phyloP scores from a whole-genome alignment of 2,888 invertebrate genomes.

The Sabatieria punctata region DNA sequence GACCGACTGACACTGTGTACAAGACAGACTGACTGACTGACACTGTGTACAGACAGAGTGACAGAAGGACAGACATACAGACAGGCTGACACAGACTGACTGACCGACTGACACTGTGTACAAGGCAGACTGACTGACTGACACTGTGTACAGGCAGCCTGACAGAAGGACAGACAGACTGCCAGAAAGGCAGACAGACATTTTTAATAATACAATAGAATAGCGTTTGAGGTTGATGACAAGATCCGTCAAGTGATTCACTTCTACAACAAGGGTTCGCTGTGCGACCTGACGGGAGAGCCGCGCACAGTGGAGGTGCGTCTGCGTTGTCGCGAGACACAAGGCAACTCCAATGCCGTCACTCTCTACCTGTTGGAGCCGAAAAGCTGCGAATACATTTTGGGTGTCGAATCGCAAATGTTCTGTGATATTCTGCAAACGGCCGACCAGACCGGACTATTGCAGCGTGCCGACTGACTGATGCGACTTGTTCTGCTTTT shows the following conservation, averaged over 20 bases:
- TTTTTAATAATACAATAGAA: no score
- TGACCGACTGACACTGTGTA: no score
- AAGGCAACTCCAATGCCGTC: constrained; percentile 50
- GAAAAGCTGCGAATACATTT: constrained; percentile 72
- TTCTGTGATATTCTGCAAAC: constrained; percentile 65
- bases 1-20: no score
- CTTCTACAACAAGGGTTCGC: constrained; percentile 64
- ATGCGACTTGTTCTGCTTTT: no score
- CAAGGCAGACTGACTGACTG: no score
- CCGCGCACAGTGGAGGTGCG: constrained; percentile 55
- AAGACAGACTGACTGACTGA: no score
- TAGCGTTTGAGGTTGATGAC: constrained; percentile 12
- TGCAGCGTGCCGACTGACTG: background rate
- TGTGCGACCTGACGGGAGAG: constrained; percentile 51
- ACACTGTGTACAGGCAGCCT: no score
- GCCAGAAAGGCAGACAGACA: no score
- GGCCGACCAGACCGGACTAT: constrained; percentile 56
- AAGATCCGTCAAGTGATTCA: constrained; percentile 50
- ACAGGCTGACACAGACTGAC: no score
- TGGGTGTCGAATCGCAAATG: constrained; percentile 76
- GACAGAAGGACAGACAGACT: no score
- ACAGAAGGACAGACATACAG: no score
- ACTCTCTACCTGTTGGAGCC: constrained; percentile 49
- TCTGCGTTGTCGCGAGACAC: constrained; percentile 39
- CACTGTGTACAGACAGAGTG: no score